A percentile compares a stretch with the other conserved stretches of the same genome.
Conservation (phyloP, 1,140 invertebrate genomes). For the Tetragonula clypearis region DNA sequence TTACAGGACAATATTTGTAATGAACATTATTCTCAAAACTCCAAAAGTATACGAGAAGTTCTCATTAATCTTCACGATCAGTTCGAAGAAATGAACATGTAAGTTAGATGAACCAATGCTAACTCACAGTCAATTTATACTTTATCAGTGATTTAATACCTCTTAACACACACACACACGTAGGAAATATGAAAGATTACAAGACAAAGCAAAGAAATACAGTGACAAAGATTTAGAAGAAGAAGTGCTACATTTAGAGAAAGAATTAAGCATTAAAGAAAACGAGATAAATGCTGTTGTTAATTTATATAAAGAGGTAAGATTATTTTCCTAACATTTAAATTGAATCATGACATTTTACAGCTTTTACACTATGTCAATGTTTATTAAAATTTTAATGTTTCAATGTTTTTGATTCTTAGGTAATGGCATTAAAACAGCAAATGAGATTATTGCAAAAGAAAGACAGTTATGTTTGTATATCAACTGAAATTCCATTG, state of each 20-base stretch:
- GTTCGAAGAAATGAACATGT: conserved; percentile 79
- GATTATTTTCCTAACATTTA: background rate
- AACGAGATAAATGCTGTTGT: conserved; percentile 82
- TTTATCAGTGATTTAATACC: conserved; percentile 3
- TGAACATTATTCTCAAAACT: conserved; percentile 13
- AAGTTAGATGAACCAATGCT: conserved; percentile 44
- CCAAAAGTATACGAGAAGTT: conserved; percentile 72
- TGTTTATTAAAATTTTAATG: background rate
- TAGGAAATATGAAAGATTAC: conserved; percentile 81
- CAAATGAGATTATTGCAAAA: conserved; percentile 79
- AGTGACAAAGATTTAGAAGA: conserved; percentile 70
- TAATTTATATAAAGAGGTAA: conserved; percentile 81
- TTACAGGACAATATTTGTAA: conserved; percentile 29
- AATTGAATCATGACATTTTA: background rate
- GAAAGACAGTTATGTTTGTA: conserved; percentile 73
- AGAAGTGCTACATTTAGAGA: conserved; percentile 77
- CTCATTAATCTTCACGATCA: conserved; percentile 80
- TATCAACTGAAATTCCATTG: conserved; percentile 58
- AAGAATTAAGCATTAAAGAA: conserved; percentile 79
- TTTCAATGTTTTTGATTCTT: conserved; percentile 10
- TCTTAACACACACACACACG: conserved; percentile 36
- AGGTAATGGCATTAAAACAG: conserved; percentile 79
- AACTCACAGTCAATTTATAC: background rate
- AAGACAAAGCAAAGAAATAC: conserved; percentile 66
- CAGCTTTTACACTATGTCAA: background rate